Conservation (phyloP, 1,140 invertebrate genomes). For the Penaeus indicus region DNA sequence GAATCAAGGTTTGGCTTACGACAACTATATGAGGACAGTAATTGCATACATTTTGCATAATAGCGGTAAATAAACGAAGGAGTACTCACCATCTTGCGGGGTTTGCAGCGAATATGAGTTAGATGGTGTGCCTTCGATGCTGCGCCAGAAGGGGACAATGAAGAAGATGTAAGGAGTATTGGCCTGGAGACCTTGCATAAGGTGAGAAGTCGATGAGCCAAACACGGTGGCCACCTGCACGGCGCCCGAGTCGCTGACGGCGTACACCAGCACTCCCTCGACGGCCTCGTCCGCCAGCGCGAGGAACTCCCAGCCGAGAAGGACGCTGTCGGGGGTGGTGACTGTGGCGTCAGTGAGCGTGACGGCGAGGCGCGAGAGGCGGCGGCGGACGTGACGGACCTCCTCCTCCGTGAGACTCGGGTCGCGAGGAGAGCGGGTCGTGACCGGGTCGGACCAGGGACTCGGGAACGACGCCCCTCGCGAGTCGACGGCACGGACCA, state of each 20-base stretch:
- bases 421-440: slow-evolving; percentile 19
- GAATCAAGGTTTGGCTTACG: too few relatives aligned
- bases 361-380: slow-evolving; percentile 26
- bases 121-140: slow-evolving; percentile 82
- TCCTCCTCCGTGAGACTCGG: slow-evolving; percentile 31
- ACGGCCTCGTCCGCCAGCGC: slow-evolving; percentile 18
- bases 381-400: slow-evolving; percentile 44
- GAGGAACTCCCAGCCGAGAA: slow-evolving; percentile 58
- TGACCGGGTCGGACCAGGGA: slow-evolving; percentile 62
- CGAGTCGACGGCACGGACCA: slow-evolving; percentile 55
- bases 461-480: slow-evolving; percentile 62
- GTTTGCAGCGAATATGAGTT: slow-evolving; percentile 81
- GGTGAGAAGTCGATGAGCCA: slow-evolving; percentile 54
- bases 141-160: slow-evolving; percentile 83
- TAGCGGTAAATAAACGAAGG: background rate
- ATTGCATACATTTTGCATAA: background rate
- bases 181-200: slow-evolving; percentile 37
- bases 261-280: slow-evolving; percentile 62
- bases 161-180: slow-evolving; percentile 82
- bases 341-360: slow-evolving; percentile 23
- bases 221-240: slow-evolving; percentile 56
- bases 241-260: slow-evolving; percentile 16
- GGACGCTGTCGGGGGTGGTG: slow-evolving; percentile 44
- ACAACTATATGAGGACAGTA: too few relatives aligned
- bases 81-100: slow-evolving; percentile 80